Base-by-base conservation (phyloP, 2,113 vertebrate species). In the Fulica atra region DNA sequence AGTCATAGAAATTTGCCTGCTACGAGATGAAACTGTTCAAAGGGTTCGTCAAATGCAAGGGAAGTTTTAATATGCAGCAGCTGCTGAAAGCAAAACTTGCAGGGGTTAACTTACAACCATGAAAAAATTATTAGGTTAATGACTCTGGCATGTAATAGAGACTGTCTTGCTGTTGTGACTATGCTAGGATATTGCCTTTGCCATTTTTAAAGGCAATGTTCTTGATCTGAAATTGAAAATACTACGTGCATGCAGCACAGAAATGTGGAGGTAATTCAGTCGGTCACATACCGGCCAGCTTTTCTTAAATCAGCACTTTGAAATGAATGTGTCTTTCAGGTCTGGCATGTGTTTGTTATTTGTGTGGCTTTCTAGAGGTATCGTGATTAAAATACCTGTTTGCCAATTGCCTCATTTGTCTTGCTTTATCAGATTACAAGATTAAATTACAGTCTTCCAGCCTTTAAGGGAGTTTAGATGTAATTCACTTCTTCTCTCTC, bases 381-480 rank as follows among this genome's bases (percentile, higher is more conserved):
- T 91, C 95, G 95, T 96, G 92, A 97, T 97, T 97, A 96, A 96
- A 97, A 93, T 79, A 96, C 95, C 84, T 46, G 19, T 42, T 95
- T 96, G 91, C 85, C 95, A 92, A 78, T 88, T 95, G 94, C 91
- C 94, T 96, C 95, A 96, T 98, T 98, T 97, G 94, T 97, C 96
- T 98, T 51, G 21, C 69, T 97, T 97, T 98, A 98, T 98, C 97
- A 93, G 94, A 97, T 97, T 97, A 96, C 97, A 93, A 92, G 94
- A 95, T 96, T 96, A 97, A 97, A 93, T 96, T 94, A 87, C 89
- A 88, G 82, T 76, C 88, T 88, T 96, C 90, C 81, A 95, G 89
- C 64, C 42, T 95, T 97, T 97, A 93, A 94, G 61, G 65, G 50
- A 78, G 36, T 89, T 95, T 78, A 36, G 8, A 70, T 82, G 70